Conservation (phyloP, 30 jellyfish, hydroid and myxozoan genomes). For the Morbakka virulenta region DNA sequence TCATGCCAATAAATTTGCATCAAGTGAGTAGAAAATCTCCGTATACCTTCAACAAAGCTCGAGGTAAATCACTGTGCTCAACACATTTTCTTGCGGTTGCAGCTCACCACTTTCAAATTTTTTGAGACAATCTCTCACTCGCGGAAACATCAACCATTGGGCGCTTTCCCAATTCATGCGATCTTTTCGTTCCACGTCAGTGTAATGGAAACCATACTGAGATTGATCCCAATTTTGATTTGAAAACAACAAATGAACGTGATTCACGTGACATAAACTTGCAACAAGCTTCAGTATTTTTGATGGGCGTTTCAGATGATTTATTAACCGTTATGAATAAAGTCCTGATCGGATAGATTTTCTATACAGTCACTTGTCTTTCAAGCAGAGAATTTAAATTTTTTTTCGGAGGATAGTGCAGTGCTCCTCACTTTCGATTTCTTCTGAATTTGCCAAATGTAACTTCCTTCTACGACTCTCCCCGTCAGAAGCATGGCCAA, state of each 20-base stretch:
- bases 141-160: conserved; percentile 2
- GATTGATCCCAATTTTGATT: not conserved
- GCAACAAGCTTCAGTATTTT: not conserved
- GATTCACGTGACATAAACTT: conserved; percentile 29
- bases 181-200: conserved; percentile 8
- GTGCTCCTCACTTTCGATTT: not conserved
- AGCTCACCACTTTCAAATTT: conserved; percentile 16
- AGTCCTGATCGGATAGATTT: conserved; percentile 5
- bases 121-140: conserved; percentile 7
- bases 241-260: not conserved
- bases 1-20: conserved; percentile 7
- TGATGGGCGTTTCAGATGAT: conserved; percentile 14
- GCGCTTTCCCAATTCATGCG: conserved; percentile 44
- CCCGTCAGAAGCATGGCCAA: conserved; percentile 27
- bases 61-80: not conserved
- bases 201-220: conserved; percentile 1
- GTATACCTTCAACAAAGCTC: conserved; percentile 13
- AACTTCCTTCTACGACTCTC: not conserved
- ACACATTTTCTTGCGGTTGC: conserved; percentile 6
- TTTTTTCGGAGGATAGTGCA: not conserved
- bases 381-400: not conserved
- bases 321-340: not conserved
- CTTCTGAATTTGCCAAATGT: not conserved
- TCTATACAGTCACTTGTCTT: not conserved
- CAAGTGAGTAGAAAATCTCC: conserved; percentile 18